Evolutionary conservation across 2,797 vertebrate genomes (phyloP).

Genomic region (Nasua narica): DNA sequence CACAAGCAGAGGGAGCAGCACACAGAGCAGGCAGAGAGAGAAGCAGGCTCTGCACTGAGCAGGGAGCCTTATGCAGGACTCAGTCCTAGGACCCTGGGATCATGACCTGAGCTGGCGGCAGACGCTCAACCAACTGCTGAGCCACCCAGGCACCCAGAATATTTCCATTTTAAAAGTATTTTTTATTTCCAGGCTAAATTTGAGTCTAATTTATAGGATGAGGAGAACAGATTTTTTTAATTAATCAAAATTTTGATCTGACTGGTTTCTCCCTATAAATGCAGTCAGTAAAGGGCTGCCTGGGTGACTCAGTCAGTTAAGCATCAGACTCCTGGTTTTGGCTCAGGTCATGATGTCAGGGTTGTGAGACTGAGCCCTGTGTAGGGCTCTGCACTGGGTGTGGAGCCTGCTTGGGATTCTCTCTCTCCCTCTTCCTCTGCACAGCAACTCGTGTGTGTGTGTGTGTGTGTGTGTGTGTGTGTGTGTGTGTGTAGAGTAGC

Average conservation of each 20-base stretch:
- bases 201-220: background rate
- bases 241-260: background rate
- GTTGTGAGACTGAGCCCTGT: background rate
- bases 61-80: too few species aligned
- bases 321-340: background rate
- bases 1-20: too few species aligned
- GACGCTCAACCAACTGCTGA: too few species aligned
- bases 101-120: too few species aligned
- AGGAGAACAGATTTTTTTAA: background rate
- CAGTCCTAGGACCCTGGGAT: too few species aligned
- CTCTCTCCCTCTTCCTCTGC: background rate
- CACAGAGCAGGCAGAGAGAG: too few species aligned
- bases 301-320: background rate
- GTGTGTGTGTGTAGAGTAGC: background rate
- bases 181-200: slow-evolving; percentile 21
- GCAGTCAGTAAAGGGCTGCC: background rate
- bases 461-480: background rate
- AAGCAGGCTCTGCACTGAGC: too few species aligned
- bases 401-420: background rate
- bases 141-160: too few species aligned
- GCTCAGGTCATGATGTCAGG: background rate
- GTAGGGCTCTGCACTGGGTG: background rate
- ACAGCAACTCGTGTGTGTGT: too few species aligned
- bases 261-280: background rate
- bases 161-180: background rate